phyloP scores from a whole-genome alignment of 2,797 vertebrate species.

The Phalloptychus januarius region DNA sequence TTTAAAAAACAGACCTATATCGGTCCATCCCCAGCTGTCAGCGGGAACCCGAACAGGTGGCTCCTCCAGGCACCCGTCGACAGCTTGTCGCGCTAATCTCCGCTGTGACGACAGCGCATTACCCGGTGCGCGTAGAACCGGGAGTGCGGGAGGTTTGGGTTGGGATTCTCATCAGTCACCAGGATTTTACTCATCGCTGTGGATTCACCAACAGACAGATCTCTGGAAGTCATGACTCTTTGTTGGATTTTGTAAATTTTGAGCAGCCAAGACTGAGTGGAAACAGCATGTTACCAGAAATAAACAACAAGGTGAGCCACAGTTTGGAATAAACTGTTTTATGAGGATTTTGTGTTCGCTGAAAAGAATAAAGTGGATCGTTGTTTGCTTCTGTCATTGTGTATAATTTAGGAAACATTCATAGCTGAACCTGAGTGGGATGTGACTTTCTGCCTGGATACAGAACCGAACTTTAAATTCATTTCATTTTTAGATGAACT shows the following conservation, averaged over 20 bases:
- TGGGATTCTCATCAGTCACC: constrained; percentile 50
- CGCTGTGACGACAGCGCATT: constrained; percentile 73
- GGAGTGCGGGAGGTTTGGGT: constrained; percentile 34
- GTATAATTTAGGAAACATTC: background rate
- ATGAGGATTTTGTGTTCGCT: background rate
- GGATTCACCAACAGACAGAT: constrained; percentile 18
- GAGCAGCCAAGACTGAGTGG: constrained; percentile 37
- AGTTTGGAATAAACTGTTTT: background rate
- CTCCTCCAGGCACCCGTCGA: constrained; percentile 57
- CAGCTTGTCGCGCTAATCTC: constrained; percentile 76
- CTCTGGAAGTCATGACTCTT: constrained; percentile 50
- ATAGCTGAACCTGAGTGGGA: background rate
- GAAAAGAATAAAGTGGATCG: background rate
- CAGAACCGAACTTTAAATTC: constrained; percentile 34
- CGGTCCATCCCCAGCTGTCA: constrained; percentile 70
- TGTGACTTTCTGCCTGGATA: constrained; percentile 30
- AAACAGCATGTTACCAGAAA: constrained; percentile 83
- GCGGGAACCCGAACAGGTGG: constrained; percentile 80
- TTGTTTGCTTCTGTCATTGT: background rate
- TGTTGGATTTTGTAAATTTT: constrained; percentile 59
- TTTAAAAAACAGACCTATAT: constrained; percentile 73
- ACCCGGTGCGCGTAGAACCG: constrained; percentile 54
- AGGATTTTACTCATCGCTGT: constrained; percentile 40
- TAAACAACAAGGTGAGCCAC: constrained; percentile 82
- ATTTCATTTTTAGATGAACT: constrained; percentile 8